A percentile compares a stretch with the other conserved stretches of the same genome.
These are phyloP conservation scores for Plagodis pulveraria DNA, from an alignment of 2,888 invertebrate species.

Conservation along the genomic window DNA sequence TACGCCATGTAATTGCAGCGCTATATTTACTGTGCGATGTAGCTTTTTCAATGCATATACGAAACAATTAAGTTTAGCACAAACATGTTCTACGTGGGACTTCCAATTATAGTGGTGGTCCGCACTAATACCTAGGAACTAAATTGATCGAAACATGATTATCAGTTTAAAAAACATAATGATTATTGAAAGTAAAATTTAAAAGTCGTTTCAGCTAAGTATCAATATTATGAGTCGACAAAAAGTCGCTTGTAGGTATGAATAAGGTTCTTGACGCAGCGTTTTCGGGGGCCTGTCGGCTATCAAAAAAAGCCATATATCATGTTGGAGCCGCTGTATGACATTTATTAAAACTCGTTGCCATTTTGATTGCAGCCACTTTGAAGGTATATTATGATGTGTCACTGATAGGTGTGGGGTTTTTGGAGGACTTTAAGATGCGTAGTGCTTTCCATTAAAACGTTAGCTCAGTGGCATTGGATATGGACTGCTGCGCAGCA, in stretches of 20 bases:
- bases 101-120: no score
- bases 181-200: conserved; percentile 28
- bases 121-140: no score
- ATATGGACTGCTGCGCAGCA: no score
- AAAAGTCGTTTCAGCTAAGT: conserved; percentile 49
- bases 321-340: conserved; percentile 59
- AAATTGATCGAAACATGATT: no score
- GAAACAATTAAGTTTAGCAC: no score
- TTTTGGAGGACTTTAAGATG: neutral
- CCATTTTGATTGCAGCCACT: conserved; percentile 58
- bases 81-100: no score
- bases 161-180: conserved; percentile 7
- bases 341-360: conserved; percentile 71
- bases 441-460: no score
- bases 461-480: no score
- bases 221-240: conserved; percentile 56
- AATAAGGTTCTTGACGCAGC: conserved; percentile 64
- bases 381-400: conserved; percentile 35
- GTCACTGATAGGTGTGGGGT: conserved; percentile 4
- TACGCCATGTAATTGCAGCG: no score
- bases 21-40: no score
- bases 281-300: conserved; percentile 54
- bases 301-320: conserved; percentile 64
- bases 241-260: conserved; percentile 61
- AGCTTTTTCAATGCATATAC: no score